A percentile compares a stretch with the other conserved stretches of the same genome.
phyloP scores from a whole-genome alignment of 2,113 vertebrate species.

The Sebastes schlegelii region DNA sequence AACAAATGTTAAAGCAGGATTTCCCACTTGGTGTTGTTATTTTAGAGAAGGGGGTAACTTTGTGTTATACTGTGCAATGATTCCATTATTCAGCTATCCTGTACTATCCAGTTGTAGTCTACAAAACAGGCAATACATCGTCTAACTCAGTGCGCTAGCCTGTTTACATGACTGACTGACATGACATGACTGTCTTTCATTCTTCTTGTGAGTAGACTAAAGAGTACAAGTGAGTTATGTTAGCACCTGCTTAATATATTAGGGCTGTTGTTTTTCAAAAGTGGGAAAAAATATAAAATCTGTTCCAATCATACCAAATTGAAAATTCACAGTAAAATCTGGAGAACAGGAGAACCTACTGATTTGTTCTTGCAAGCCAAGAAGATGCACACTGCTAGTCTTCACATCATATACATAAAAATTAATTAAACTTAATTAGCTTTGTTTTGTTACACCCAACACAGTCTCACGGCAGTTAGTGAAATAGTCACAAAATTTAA shows the following conservation, averaged over 20 bases:
- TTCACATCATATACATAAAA: not conserved
- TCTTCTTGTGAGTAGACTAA: not conserved
- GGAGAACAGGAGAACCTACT: not conserved
- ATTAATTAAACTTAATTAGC: too few species aligned
- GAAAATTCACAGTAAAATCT: not conserved
- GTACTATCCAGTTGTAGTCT: not conserved
- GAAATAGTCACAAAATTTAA: too few species aligned
- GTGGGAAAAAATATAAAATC: too few species aligned
- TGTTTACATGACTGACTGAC: not conserved
- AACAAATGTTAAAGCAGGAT: conserved; percentile 36
- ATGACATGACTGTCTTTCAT: not conserved
- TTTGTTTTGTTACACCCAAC: too few species aligned
- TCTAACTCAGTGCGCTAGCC: not conserved
- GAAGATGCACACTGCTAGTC: too few species aligned
- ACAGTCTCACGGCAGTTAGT: too few species aligned
- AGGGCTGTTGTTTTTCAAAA: too few species aligned
- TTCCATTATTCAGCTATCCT: conserved; percentile 1
- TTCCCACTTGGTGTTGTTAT: conserved; percentile 42
- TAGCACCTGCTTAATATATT: too few species aligned
- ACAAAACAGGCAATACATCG: not conserved
- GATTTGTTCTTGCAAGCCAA: too few species aligned
- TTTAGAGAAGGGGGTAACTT: not conserved
- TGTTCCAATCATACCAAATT: too few species aligned
- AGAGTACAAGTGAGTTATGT: too few species aligned
- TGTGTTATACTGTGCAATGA: not conserved